Conservation (phyloP, 2,113 vertebrate genomes). For the Lonchura striata region DNA sequence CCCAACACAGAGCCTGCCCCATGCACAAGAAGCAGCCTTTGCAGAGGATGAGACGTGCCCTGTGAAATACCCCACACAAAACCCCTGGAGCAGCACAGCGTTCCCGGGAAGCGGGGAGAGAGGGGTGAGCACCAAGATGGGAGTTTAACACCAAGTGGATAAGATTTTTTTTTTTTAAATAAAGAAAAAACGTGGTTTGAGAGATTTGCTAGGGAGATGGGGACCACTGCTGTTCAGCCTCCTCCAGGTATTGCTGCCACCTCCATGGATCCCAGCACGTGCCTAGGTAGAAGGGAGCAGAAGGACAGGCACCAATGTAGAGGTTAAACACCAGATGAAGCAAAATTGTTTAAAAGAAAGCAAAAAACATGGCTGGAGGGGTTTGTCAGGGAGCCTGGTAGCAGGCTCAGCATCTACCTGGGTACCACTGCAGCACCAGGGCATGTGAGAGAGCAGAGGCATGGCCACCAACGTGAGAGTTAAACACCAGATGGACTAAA, state of each 20-base stretch:
- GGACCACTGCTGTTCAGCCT: background rate
- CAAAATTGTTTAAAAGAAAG: background rate
- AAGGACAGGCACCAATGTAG: background rate
- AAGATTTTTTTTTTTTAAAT: no score
- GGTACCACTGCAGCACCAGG: background rate
- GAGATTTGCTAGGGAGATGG: background rate
- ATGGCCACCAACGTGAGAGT: background rate
- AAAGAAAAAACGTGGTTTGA: background rate
- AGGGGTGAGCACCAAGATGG: background rate
- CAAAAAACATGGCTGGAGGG: background rate
- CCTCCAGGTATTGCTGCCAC: background rate
- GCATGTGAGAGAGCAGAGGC: background rate
- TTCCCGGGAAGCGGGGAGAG: background rate
- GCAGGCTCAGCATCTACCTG: background rate
- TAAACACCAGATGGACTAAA: background rate
- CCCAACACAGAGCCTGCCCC: background rate
- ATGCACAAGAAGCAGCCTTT: accelerated
- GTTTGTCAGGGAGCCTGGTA: background rate
- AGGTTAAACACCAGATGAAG: background rate
- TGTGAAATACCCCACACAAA: accelerated
- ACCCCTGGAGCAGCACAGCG: accelerated
- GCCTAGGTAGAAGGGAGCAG: background rate
- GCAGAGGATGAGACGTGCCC: accelerated
- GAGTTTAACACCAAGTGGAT: background rate
- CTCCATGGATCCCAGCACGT: background rate